phyloP scores from a whole-genome alignment of 2,888 invertebrate genomes.

The Drosophila suboccidentalis region DNA sequence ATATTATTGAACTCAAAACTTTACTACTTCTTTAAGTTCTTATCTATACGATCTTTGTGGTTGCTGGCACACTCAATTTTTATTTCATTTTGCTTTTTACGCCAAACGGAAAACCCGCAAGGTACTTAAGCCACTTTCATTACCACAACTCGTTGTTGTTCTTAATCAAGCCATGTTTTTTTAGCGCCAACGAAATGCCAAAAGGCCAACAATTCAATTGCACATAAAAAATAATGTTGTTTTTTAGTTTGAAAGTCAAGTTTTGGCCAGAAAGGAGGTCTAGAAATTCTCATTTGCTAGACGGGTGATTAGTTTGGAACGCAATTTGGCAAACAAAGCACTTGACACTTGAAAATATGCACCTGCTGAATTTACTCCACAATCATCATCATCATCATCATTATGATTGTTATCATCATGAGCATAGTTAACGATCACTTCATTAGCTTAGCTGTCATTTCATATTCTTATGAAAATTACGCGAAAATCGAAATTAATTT shows the following conservation, averaged over 20 bases:
- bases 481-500: slow-evolving; percentile 57
- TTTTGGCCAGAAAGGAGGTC: neutral
- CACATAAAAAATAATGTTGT: slow-evolving; percentile 64
- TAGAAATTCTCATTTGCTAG: slow-evolving; percentile 19
- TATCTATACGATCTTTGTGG: neutral
- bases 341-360: slow-evolving; percentile 39
- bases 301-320: slow-evolving; percentile 29
- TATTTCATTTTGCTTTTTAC: slow-evolving; percentile 1
- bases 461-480: slow-evolving; percentile 37
- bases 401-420: neutral
- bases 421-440: slow-evolving; percentile 31
- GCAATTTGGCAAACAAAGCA: slow-evolving; percentile 24
- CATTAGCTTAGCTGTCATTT: slow-evolving; percentile 23
- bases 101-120: slow-evolving; percentile 1
- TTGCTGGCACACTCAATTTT: slow-evolving; percentile 5
- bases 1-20: neutral
- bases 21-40: neutral
- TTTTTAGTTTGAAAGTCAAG: slow-evolving; percentile 1
- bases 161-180: slow-evolving; percentile 37
- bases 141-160: slow-evolving; percentile 18
- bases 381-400: slow-evolving; percentile 1
- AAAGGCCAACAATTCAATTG: slow-evolving; percentile 53
- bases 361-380: slow-evolving; percentile 41
- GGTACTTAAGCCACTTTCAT: slow-evolving; percentile 10
- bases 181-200: slow-evolving; percentile 24